These are phyloP conservation scores for Stegastes partitus DNA, from an alignment of 2,113 vertebrate genomes.

Conservation along the genomic window DNA sequence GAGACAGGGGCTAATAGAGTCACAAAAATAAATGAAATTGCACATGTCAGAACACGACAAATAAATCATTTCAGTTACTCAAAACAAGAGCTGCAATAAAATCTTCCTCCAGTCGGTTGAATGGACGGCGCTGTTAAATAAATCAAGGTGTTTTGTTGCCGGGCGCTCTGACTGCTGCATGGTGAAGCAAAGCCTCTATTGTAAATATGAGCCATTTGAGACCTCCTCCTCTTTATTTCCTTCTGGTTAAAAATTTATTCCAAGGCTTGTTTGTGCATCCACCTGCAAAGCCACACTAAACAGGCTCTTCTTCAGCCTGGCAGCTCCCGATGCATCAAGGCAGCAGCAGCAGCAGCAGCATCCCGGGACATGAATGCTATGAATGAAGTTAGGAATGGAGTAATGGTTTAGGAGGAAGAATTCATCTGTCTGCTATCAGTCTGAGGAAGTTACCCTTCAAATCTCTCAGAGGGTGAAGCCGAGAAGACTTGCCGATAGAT, in stretches of 20 bases:
- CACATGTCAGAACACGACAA: not conserved
- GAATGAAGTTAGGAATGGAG: slow-evolving; percentile 32
- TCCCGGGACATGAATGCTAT: slow-evolving; percentile 29
- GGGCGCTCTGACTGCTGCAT: not conserved
- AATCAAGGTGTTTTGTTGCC: slow-evolving; percentile 31
- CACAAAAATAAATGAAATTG: not conserved
- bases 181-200: slow-evolving; percentile 12
- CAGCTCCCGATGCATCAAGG: slow-evolving; percentile 6
- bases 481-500: slow-evolving; percentile 57
- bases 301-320: not conserved
- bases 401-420: not conserved
- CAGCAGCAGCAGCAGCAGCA: not conserved
- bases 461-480: slow-evolving; percentile 55
- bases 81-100: slow-evolving; percentile 5
- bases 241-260: slow-evolving; percentile 27
- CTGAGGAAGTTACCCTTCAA: slow-evolving; percentile 56
- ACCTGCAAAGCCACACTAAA: slow-evolving; percentile 27
- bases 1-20: not conserved
- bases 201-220: slow-evolving; percentile 28
- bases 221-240: slow-evolving; percentile 19
- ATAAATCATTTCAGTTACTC: slow-evolving; percentile 9
- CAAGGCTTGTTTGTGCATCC: slow-evolving; percentile 18
- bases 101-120: not conserved
- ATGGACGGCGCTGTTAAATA: slow-evolving; percentile 35
- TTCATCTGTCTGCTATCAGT: slow-evolving; percentile 50